A percentile compares a stretch with the other conserved stretches of the same genome.
phyloP scores from a whole-genome alignment of 2,113 vertebrate genomes.

The Hylia prasina region DNA sequence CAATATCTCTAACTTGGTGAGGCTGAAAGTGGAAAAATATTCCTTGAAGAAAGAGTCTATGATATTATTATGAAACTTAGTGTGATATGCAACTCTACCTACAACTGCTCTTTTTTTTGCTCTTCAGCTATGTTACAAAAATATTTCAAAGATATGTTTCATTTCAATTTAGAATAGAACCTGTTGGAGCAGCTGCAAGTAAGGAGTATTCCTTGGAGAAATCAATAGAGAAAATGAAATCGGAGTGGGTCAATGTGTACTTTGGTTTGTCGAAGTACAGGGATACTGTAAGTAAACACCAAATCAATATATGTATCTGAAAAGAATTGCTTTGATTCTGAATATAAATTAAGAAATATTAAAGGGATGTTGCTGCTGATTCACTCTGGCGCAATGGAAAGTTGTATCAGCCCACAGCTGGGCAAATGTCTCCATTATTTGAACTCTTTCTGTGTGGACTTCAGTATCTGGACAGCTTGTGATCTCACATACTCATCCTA shows the following conservation, averaged over 20 bases:
- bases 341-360: not conserved
- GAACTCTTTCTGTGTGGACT: not conserved
- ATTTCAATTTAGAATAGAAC: conserved; percentile 79
- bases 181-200: conserved; percentile 83
- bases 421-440: not conserved
- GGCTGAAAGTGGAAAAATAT: not conserved
- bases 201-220: conserved; percentile 90
- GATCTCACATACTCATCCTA: not conserved
- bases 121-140: not conserved
- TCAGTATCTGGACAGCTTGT: not conserved
- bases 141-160: not conserved
- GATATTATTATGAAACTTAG: not conserved
- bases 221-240: conserved; percentile 87
- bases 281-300: conserved; percentile 81
- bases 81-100: not conserved
- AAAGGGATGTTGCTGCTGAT: not conserved
- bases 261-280: conserved; percentile 81
- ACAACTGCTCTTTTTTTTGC: not conserved
- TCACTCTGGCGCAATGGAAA: not conserved
- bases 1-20: not conserved
- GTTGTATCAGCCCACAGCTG: not conserved
- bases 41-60: not conserved
- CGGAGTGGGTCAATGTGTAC: conserved; percentile 77
- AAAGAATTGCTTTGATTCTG: not conserved
- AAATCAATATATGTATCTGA: not conserved